Evolutionary conservation across 1,140 invertebrate species (phyloP).

Genomic region (Leptopilina boulardi): DNA sequence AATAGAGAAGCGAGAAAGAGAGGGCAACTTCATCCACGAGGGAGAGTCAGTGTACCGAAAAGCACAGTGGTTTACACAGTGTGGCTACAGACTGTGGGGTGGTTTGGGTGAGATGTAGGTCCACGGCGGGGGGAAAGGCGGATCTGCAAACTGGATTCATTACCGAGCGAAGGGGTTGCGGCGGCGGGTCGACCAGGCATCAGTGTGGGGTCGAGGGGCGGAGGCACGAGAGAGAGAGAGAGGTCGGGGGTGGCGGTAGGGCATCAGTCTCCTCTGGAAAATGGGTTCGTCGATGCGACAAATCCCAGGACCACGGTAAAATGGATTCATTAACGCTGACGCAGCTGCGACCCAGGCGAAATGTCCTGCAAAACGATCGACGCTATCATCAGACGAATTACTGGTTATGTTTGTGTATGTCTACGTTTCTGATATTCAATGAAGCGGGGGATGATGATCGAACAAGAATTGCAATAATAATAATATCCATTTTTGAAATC

Average conservation of each 20-base stretch:
- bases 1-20: constrained; percentile 35
- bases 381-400: constrained; percentile 53
- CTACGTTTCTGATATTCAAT: constrained; percentile 2
- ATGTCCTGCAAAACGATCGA: constrained; percentile 51
- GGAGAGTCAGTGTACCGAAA: constrained; percentile 43
- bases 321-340: constrained; percentile 59
- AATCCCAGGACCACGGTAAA: constrained; percentile 57
- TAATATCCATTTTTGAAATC: too few relatives aligned
- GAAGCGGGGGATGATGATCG: neutral
- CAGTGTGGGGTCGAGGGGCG: constrained; percentile 41
- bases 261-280: constrained; percentile 47
- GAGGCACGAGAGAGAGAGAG: too few relatives aligned
- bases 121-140: constrained; percentile 48
- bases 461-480: neutral
- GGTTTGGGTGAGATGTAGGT: neutral
- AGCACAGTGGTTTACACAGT: constrained; percentile 53
- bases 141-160: constrained; percentile 61
- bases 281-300: constrained; percentile 58
- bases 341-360: constrained; percentile 56
- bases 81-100: constrained; percentile 36
- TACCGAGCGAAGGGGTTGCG: constrained; percentile 57
- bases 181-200: constrained; percentile 47
- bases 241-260: constrained; percentile 37
- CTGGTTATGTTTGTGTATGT: constrained; percentile 26
- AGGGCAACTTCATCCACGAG: constrained; percentile 29